Evolutionary conservation across 2,888 invertebrate genomes (phyloP).

Genomic region (Cylindroiulus punctatus): DNA sequence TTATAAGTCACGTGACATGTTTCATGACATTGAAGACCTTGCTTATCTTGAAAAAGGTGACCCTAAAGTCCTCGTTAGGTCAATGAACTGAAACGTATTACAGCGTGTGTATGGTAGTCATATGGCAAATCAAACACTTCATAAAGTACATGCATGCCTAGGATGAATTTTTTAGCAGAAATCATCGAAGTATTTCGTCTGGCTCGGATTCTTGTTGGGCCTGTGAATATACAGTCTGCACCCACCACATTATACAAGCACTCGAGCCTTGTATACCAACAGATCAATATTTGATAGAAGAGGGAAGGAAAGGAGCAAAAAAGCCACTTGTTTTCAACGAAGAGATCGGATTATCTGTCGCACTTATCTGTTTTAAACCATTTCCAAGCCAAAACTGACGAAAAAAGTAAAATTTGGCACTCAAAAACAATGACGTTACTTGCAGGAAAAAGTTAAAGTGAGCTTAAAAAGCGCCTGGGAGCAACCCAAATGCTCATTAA

Average conservation of each 20-base stretch:
- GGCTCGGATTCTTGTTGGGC: background rate
- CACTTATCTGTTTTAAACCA: constrained; percentile 28
- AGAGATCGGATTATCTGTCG: constrained; percentile 19
- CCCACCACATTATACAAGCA: background rate
- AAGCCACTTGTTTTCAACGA: background rate
- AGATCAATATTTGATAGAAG: constrained; percentile 24
- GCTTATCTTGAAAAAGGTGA: background rate
- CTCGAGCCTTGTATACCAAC: background rate
- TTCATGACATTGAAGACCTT: background rate
- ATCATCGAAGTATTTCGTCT: constrained; percentile 16
- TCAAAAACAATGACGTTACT: constrained; percentile 26
- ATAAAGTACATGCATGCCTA: background rate
- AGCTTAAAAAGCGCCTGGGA: background rate
- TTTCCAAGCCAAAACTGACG: background rate
- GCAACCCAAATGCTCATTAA: constrained; percentile 31
- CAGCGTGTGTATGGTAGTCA: too few species aligned
- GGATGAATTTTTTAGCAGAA: background rate
- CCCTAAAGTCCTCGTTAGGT: background rate
- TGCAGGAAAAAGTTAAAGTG: background rate
- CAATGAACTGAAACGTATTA: background rate
- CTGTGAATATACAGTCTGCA: background rate
- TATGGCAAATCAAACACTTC: background rate
- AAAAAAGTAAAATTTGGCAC: background rate
- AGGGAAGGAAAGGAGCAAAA: background rate
- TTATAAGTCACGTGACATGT: too few species aligned